Evolutionary conservation across 2,797 vertebrate genomes (phyloP), one percentile per base, ranked within the genome.

Genomic region (Amniataba percoides): DNA sequence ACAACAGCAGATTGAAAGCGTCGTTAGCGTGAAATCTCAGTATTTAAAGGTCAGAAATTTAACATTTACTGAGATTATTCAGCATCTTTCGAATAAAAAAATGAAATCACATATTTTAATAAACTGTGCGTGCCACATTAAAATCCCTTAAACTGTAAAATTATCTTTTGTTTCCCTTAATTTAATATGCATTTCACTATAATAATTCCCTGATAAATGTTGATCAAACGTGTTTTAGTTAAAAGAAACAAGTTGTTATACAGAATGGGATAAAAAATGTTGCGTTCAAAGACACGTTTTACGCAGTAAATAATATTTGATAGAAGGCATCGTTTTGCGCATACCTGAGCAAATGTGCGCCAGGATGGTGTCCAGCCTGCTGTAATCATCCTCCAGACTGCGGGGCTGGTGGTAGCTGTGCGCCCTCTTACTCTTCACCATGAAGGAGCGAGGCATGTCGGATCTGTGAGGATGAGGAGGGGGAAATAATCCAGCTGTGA

Each of bases 391-490:
- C 86, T 97, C 97, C 4, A 95, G 86, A 15, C 91, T 91, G 11
- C 98, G 95, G 34, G 96, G 97, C 87, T 97, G 97, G 88, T 99
- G 98, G 95, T 99, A 99, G 84, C 97, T 99, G 95, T 99, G 98
- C 25, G 98, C 98, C 88, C 96, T 97, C 92, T 99, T 99, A 86
- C 97, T 99, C 94, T 99, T 99, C 83, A 99, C 98, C 77, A 99
- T 91, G 92, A 99, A 99, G 23, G 98, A 98, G 60, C 98, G 96
- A 67, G 98, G 98, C 98, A 99, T 99, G 60, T 87, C 87, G 78
- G 76, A 11, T 7, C 23, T 9, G 76, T 58, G 75, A 53, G 27
- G 27, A 5, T 31, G 27, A 31, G 3, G 27, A 31, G 3, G 27
- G 27, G 5, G 5, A 16, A 63, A 48, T 60, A 70, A 67, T 70